These are phyloP conservation scores for Acanthopleura granulata DNA, from an alignment of 2,888 invertebrate species.

Conservation along the genomic window DNA sequence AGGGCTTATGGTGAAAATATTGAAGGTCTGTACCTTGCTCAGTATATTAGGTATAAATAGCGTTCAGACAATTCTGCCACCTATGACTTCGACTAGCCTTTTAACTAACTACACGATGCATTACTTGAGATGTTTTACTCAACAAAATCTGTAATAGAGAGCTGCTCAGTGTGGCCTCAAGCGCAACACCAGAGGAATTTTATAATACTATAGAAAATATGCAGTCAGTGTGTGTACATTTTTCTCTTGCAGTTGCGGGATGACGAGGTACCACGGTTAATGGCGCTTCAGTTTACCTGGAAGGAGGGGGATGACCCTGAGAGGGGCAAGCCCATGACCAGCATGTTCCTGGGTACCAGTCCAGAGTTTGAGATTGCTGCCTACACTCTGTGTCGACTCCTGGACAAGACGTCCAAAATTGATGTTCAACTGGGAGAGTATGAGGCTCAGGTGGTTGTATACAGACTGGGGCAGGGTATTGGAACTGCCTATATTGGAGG, in stretches of 20 bases:
- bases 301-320: slow-evolving; percentile 31
- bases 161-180: no score
- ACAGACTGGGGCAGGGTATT: slow-evolving; percentile 52
- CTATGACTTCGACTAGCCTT: no score
- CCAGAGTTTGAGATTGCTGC: slow-evolving; percentile 70
- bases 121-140: no score
- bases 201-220: no score
- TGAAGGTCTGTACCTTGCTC: no score
- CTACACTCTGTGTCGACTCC: slow-evolving; percentile 61
- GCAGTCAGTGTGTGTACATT: not conserved
- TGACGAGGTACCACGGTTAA: slow-evolving; percentile 60
- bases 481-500: slow-evolving; percentile 61
- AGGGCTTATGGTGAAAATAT: no score
- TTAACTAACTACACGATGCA: no score
- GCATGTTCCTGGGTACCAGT: slow-evolving; percentile 66
- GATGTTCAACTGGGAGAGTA: slow-evolving; percentile 62
- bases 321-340: slow-evolving; percentile 64
- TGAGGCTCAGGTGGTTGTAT: slow-evolving; percentile 58
- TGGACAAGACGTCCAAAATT: slow-evolving; percentile 42
- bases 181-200: no score
- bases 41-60: no score
- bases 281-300: slow-evolving; percentile 68
- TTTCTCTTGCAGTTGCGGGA: slow-evolving; percentile 44
- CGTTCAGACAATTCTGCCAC: no score
- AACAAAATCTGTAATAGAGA: no score